phyloP scores from a whole-genome alignment of 2,113 vertebrate species.

The Melozone crissalis region DNA sequence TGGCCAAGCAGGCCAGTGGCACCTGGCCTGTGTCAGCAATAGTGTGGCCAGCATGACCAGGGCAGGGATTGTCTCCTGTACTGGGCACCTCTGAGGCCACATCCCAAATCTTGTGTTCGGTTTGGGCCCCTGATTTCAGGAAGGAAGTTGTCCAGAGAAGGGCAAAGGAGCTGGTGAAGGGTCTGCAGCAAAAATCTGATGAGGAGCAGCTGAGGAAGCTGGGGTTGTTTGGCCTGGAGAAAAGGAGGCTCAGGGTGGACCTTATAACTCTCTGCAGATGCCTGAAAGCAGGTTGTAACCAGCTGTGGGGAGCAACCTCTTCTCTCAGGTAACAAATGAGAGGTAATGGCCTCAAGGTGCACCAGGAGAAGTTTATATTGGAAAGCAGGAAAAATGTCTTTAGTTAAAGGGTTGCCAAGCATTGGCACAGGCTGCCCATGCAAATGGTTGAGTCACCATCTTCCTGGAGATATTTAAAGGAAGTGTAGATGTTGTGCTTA shows the following conservation, averaged over 20 bases:
- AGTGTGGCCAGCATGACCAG: not conserved
- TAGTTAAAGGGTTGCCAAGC: not conserved
- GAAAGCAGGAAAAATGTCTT: not conserved
- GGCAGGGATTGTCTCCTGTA: not conserved
- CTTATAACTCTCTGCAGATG: not conserved
- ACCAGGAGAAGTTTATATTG: not conserved
- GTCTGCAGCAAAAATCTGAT: not conserved
- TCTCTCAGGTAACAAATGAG: not conserved
- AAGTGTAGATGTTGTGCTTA: not conserved
- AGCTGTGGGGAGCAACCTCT: not conserved
- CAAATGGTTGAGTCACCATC: not conserved
- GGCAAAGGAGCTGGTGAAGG: fast-evolving
- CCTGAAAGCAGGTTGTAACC: not conserved
- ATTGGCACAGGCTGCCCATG: not conserved
- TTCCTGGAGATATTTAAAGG: not conserved
- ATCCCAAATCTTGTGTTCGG: not conserved
- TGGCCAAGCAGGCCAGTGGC: not conserved
- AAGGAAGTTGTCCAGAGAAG: not conserved
- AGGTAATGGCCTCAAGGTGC: not conserved
- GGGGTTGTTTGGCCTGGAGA: not conserved
- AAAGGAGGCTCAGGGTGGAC: not conserved
- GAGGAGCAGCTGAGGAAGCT: not conserved
- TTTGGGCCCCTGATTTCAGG: not conserved
- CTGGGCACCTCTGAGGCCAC: not conserved
- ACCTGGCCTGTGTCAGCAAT: not conserved